Conservation (phyloP, 2,888 invertebrate species). For the Diloba caeruleocephala region DNA sequence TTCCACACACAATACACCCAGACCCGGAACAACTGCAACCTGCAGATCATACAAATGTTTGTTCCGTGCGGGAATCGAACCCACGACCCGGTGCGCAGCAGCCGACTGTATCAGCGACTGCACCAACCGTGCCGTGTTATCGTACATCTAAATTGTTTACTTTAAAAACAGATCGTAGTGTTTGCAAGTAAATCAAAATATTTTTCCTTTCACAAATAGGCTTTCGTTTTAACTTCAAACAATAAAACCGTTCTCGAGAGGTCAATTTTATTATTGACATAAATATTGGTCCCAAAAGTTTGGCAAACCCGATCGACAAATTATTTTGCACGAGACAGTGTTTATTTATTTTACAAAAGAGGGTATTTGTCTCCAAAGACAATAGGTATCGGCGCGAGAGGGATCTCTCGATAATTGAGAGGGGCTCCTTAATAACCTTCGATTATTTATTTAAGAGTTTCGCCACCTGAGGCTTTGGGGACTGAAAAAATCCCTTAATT, state of each 20-base stretch:
- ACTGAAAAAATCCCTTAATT: conserved; percentile 71
- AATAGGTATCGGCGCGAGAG: conserved; percentile 45
- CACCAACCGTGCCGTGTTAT: too few relatives aligned
- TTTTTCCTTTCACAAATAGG: background rate
- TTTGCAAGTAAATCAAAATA: background rate
- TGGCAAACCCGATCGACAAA: conserved; percentile 44
- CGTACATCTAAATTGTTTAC: too few relatives aligned
- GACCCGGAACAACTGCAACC: too few relatives aligned
- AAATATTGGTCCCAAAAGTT: conserved; percentile 18
- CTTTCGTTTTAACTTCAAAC: background rate
- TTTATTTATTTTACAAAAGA: conserved; percentile 56
- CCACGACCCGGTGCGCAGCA: too few relatives aligned
- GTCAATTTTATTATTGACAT: conserved; percentile 2
- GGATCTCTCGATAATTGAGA: conserved; percentile 76
- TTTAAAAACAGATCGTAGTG: too few relatives aligned
- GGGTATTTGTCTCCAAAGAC: conserved; percentile 66
- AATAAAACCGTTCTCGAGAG: conserved; percentile 4
- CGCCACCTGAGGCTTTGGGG: conserved; percentile 79
- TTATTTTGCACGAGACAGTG: conserved; percentile 37
- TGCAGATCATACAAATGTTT: too few relatives aligned
- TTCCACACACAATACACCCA: too few relatives aligned
- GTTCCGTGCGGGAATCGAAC: too few relatives aligned
- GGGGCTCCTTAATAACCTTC: conserved; percentile 78
- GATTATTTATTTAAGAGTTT: conserved; percentile 85
- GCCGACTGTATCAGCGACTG: too few relatives aligned